phyloP scores from a whole-genome alignment of 2,888 invertebrate species.

The Dynastes hyllus region DNA sequence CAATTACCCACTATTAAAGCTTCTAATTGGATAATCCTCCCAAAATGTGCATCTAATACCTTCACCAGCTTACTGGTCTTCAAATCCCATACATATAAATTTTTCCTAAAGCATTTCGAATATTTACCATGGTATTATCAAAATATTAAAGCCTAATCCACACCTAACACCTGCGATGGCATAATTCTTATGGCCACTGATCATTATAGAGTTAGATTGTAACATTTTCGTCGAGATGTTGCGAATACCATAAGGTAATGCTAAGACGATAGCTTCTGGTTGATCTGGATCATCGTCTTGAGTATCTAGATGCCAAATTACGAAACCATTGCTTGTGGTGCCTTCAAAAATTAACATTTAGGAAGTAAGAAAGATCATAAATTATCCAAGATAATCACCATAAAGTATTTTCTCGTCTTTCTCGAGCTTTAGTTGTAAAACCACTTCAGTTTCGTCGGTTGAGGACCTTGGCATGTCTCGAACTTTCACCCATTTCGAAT shows the following conservation, averaged over 20 bases:
- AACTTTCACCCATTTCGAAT: constrained; percentile 77
- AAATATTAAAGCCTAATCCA: neutral
- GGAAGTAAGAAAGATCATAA: neutral
- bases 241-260: constrained; percentile 88
- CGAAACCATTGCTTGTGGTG: constrained; percentile 88
- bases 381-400: constrained; percentile 72
- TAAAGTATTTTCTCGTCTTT: constrained; percentile 86
- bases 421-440: constrained; percentile 89
- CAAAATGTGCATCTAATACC: constrained; percentile 96
- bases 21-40: constrained; percentile 93
- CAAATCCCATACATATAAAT: constrained; percentile 95
- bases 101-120: constrained; percentile 75
- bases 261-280: constrained; percentile 78
- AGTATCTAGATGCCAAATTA: constrained; percentile 83
- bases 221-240: constrained; percentile 95
- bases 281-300: constrained; percentile 16
- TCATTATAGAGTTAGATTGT: constrained; percentile 92
- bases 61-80: constrained; percentile 88
- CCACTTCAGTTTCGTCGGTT: constrained; percentile 83
- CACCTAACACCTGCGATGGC: constrained; percentile 96
- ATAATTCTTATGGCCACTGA: constrained; percentile 92
- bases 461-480: constrained; percentile 78
- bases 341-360: constrained; percentile 65
- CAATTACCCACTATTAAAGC: constrained; percentile 90
- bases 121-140: neutral